Conservation (phyloP, 92 coral and sea anemone species). For the Micromussa lordhowensis region DNA sequence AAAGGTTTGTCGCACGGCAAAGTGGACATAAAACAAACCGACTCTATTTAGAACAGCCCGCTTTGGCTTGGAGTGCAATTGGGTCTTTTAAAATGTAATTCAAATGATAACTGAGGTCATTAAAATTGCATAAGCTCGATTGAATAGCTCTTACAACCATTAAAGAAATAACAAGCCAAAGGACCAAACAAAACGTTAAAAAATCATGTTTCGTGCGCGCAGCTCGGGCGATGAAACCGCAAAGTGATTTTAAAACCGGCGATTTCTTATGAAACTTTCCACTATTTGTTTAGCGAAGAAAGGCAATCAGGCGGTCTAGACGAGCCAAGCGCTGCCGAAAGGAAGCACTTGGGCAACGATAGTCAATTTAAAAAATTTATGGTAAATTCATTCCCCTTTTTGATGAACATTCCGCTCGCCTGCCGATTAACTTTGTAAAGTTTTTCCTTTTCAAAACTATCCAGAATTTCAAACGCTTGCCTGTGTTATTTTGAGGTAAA, state of each 20-base stretch:
- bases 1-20: background rate
- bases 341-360: conserved; percentile 38
- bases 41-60: conserved; percentile 12
- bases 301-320: conserved; percentile 11
- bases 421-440: background rate
- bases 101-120: conserved; percentile 17
- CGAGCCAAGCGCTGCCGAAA: conserved; percentile 13
- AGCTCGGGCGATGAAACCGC: conserved; percentile 28
- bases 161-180: conserved; percentile 4
- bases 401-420: conserved; percentile 1
- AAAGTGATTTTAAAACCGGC: conserved; percentile 7
- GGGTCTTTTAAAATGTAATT: conserved; percentile 20
- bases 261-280: background rate
- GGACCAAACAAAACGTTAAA: background rate
- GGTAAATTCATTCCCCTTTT: conserved; percentile 3
- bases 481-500: background rate
- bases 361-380: conserved; percentile 22
- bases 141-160: conserved; percentile 27
- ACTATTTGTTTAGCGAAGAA: conserved; percentile 35
- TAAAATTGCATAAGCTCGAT: conserved; percentile 31
- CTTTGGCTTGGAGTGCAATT: background rate
- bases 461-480: background rate
- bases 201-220: conserved; percentile 5
- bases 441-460: no score
- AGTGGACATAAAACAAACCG: background rate